phyloP scores from a whole-genome alignment of 2,888 invertebrate genomes.

The Oscheius myriophilus region DNA sequence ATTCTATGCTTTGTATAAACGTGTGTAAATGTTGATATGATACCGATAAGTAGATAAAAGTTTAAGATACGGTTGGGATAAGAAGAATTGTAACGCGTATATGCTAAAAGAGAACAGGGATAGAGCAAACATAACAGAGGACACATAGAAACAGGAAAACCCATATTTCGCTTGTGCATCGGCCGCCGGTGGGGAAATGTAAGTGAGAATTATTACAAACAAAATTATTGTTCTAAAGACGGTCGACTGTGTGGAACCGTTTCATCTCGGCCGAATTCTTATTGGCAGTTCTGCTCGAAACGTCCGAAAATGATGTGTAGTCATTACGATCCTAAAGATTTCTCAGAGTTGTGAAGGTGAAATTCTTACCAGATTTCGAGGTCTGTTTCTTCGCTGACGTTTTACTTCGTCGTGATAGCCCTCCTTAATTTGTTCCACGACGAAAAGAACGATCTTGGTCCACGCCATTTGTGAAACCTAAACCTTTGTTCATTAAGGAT shows the following conservation, averaged over 20 bases:
- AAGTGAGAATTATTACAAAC: background rate
- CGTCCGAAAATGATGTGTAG: slow-evolving; percentile 35
- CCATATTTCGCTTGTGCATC: slow-evolving; percentile 20
- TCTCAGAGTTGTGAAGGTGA: background rate
- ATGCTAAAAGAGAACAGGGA: background rate
- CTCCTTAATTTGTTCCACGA: slow-evolving; percentile 54
- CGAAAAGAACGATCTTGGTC: slow-evolving; percentile 58
- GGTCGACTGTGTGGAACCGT: slow-evolving; percentile 43
- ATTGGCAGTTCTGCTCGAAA: slow-evolving; percentile 25
- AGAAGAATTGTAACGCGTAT: background rate
- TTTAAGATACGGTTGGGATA: slow-evolving; percentile 19
- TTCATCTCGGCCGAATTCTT: slow-evolving; percentile 34
- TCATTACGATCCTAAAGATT: slow-evolving; percentile 24
- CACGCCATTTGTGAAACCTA: slow-evolving; percentile 55
- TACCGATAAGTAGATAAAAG: slow-evolving; percentile 23
- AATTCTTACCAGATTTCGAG: slow-evolving; percentile 31
- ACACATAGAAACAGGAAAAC: slow-evolving; percentile 20
- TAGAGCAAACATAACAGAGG: background rate
- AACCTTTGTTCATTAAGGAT: no score
- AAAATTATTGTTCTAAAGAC: slow-evolving; percentile 18
- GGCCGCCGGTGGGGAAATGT: background rate
- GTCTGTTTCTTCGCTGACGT: slow-evolving; percentile 37
- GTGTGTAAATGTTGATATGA: slow-evolving; percentile 12
- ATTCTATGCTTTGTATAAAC: no score
- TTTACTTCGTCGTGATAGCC: slow-evolving; percentile 54